Conservation (phyloP, 2,797 vertebrate species). For the Onychomys leucogaster region DNA sequence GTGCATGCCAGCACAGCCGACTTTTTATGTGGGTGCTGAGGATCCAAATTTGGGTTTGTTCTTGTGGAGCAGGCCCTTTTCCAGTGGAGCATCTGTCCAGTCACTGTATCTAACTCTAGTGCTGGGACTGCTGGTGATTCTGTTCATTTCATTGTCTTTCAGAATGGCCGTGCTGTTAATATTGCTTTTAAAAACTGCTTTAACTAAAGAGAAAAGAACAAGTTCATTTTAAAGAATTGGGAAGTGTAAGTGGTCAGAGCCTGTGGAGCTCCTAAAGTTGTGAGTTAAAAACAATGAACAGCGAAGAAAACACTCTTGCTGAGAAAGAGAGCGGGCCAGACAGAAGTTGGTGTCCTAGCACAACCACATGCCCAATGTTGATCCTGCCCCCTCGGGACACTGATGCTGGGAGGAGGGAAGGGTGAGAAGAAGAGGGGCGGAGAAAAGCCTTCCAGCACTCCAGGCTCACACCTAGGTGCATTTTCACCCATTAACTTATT, state of each 20-base stretch:
- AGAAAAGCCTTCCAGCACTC: neutral
- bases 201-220: conserved; percentile 43
- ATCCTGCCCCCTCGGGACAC: neutral
- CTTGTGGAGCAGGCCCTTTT: neutral
- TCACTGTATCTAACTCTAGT: neutral
- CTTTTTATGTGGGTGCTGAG: neutral
- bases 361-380: neutral
- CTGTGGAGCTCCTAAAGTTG: conserved; percentile 10
- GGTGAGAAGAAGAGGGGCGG: neutral
- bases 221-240: conserved; percentile 44
- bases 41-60: neutral
- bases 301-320: neutral
- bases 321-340: neutral
- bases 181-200: neutral
- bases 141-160: neutral
- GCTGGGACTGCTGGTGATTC: neutral
- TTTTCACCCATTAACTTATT: conserved; percentile 74
- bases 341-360: neutral
- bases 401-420: neutral
- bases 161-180: neutral
- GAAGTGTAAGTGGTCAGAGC: neutral
- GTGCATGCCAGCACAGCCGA: neutral
- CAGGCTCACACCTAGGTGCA: conserved; percentile 44
- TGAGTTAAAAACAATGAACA: conserved; percentile 24
- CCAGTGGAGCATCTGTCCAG: neutral